Evolutionary conservation across 2,797 vertebrate genomes (phyloP).

Genomic region (Coluber constrictor): DNA sequence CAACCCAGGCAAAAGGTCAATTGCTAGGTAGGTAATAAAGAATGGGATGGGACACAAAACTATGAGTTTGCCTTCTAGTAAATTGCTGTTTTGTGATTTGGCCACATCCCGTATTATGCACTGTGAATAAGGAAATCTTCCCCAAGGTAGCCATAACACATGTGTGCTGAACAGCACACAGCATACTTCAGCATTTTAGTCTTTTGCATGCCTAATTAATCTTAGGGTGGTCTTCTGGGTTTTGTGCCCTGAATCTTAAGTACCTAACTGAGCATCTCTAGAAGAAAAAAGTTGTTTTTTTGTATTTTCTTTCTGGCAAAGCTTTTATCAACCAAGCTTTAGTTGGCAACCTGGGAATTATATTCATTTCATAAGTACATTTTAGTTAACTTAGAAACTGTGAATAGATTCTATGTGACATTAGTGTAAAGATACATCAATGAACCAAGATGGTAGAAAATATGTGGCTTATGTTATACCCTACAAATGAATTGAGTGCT

Average conservation of each 20-base stretch:
- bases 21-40: neutral
- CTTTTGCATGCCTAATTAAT: neutral
- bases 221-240: neutral
- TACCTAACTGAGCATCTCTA: neutral
- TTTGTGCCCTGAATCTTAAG: neutral
- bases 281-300: neutral
- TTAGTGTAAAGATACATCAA: neutral
- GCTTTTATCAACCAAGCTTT: neutral
- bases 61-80: neutral
- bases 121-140: neutral
- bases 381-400: neutral
- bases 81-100: neutral
- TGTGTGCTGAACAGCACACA: neutral
- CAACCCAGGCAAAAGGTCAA: neutral
- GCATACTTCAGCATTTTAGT: neutral
- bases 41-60: neutral
- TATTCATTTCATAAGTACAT: accelerated
- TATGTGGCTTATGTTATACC: neutral
- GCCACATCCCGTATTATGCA: neutral
- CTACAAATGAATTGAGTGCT: neutral
- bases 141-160: neutral
- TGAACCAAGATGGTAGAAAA: neutral
- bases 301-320: neutral
- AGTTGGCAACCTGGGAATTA: neutral
- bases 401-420: neutral